Percentiles rank a stretch among this genome's conserved stretches.
phyloP scores from a whole-genome alignment of 2,888 invertebrate species.

The Nymphalis polychloros region DNA sequence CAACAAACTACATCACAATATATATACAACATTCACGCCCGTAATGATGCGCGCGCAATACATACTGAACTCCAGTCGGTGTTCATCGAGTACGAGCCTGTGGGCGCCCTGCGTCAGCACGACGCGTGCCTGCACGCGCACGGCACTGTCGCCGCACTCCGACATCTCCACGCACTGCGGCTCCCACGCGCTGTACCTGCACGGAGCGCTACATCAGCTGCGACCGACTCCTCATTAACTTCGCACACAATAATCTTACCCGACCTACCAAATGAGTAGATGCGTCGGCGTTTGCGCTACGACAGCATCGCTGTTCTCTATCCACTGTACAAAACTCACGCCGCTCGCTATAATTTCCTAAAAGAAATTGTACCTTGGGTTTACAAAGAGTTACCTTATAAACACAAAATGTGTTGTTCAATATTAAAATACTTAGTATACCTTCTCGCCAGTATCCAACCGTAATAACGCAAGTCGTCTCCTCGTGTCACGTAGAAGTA shows the following conservation, averaged over 20 bases:
- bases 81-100: conserved; percentile 66
- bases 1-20: too few species aligned
- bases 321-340: conserved; percentile 90
- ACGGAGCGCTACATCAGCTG: too few species aligned
- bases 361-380: conserved; percentile 5
- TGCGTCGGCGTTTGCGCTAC: conserved; percentile 96
- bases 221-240: too few species aligned
- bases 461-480: conserved; percentile 84
- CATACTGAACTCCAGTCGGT: conserved; percentile 54
- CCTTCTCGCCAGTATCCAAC: conserved; percentile 81
- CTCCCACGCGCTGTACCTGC: conserved; percentile 77
- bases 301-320: conserved; percentile 97
- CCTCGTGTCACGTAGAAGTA: conserved; percentile 95
- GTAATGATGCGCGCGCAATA: not conserved
- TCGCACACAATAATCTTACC: too few species aligned
- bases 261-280: conserved; percentile 93
- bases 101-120: conserved; percentile 68
- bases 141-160: conserved; percentile 72
- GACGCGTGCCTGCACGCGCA: conserved; percentile 56
- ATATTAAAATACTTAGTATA: conserved; percentile 32
- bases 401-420: too few species aligned
- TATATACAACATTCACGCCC: too few species aligned
- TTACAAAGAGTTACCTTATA: too few species aligned
- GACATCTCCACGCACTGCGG: conserved; percentile 69
- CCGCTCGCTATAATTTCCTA: conserved; percentile 86